A percentile compares a stretch with the other conserved stretches of the same genome.
phyloP scores from a whole-genome alignment of 2,113 vertebrate species.

The Xyrauchen texanus region DNA sequence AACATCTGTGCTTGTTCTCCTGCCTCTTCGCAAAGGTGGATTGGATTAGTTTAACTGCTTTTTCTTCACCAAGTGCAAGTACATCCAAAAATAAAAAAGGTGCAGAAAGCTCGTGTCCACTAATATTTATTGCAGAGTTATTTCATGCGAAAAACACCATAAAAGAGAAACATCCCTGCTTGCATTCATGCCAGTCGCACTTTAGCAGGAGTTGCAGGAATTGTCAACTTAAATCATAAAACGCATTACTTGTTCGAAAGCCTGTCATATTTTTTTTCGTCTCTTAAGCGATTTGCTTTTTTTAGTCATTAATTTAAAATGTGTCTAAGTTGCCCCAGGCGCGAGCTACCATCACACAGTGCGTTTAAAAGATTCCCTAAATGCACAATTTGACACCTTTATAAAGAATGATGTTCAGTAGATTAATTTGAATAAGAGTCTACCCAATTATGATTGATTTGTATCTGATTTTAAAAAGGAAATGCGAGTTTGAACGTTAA shows the following conservation, averaged over 20 bases:
- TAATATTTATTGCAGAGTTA: slow-evolving; percentile 35
- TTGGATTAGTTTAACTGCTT: slow-evolving; percentile 83
- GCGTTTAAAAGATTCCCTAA: slow-evolving; percentile 23
- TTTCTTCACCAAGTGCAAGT: slow-evolving; percentile 63
- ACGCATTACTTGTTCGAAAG: slow-evolving; percentile 47
- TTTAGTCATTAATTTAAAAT: slow-evolving; percentile 49
- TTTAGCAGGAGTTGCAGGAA: slow-evolving; percentile 26
- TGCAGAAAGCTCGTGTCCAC: slow-evolving; percentile 47
- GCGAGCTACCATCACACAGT: slow-evolving; percentile 35
- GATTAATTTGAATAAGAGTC: background rate
- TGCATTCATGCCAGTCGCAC: background rate
- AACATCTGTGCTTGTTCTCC: slow-evolving; percentile 88
- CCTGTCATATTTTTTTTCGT: slow-evolving; percentile 10
- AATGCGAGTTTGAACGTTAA: background rate
- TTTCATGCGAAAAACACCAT: slow-evolving; percentile 22
- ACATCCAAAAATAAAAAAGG: slow-evolving; percentile 61
- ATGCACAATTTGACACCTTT: slow-evolving; percentile 22
- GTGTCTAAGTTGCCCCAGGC: slow-evolving; percentile 39
- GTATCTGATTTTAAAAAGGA: too few species aligned
- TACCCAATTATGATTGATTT: background rate
- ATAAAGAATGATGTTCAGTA: background rate
- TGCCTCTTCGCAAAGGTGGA: slow-evolving; percentile 82
- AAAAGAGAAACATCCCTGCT: background rate
- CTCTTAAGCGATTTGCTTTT: slow-evolving; percentile 23
- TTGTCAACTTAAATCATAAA: slow-evolving; percentile 45